A percentile compares a stretch with the other conserved stretches of the same genome.
Conservation (phyloP, 2,113 vertebrate species). For the Gasterosteus aculeatus region DNA sequence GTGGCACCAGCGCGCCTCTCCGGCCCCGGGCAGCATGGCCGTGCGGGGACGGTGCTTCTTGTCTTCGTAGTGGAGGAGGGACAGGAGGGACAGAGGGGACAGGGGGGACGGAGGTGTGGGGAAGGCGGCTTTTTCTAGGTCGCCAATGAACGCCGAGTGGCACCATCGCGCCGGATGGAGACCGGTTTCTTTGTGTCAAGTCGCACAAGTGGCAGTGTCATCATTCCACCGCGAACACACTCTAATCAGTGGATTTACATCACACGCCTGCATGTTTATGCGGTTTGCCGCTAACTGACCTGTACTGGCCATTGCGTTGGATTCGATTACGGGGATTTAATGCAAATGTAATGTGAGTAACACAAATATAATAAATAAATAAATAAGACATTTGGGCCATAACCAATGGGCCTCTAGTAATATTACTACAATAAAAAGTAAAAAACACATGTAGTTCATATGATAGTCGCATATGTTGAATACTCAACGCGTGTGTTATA, state of each 20-base stretch:
- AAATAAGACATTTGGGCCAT: not conserved
- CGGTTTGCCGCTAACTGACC: not conserved
- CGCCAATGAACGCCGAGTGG: slow-evolving; percentile 34
- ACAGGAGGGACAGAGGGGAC: not conserved
- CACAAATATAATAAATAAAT: not conserved
- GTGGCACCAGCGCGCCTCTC: too few species aligned
- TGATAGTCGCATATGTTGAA: not conserved
- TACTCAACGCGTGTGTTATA: not conserved
- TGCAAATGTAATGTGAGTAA: not conserved
- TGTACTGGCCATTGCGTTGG: not conserved
- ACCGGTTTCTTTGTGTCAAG: slow-evolving; percentile 78
- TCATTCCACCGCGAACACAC: slow-evolving; percentile 21
- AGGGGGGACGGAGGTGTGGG: slow-evolving; percentile 1
- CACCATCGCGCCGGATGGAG: slow-evolving; percentile 49
- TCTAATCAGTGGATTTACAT: not conserved
- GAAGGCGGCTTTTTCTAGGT: slow-evolving; percentile 55
- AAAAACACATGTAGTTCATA: not conserved
- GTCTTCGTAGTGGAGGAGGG: slow-evolving; percentile 8
- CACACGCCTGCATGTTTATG: not conserved
- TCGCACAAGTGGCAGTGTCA: slow-evolving; percentile 58
- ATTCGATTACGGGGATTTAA: not conserved
- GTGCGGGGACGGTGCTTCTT: not conserved
- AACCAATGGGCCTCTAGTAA: slow-evolving; percentile 1
- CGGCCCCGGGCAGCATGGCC: not conserved
- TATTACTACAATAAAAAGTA: not conserved